Evolutionary conservation across 92 coral and sea anemone species (phyloP).

Genomic region (Metridium senile): DNA sequence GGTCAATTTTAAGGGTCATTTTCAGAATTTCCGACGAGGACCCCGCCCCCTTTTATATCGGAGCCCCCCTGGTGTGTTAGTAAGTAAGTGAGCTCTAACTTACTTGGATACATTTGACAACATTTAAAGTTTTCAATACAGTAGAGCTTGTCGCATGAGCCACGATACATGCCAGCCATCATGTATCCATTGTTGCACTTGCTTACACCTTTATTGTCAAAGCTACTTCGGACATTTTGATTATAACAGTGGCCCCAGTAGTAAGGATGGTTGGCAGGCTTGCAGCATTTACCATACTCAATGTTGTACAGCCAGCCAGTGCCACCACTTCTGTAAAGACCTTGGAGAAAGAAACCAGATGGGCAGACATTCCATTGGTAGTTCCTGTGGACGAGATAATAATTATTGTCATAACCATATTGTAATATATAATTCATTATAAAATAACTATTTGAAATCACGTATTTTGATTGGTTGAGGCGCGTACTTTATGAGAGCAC

Average conservation of each 20-base stretch:
- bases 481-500: no score
- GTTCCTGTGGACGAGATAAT: no score
- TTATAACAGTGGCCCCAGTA: constrained; percentile 50
- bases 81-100: no score
- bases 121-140: constrained; percentile 63
- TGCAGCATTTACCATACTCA: constrained; percentile 68
- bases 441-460: no score
- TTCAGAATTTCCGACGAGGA: no score
- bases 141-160: constrained; percentile 50
- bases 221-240: constrained; percentile 33
- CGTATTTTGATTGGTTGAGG: no score
- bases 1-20: no score
- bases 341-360: constrained; percentile 53
- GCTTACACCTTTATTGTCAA: constrained; percentile 72
- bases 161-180: constrained; percentile 64
- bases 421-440: no score
- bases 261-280: constrained; percentile 60
- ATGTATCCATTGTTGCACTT: constrained; percentile 60
- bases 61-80: no score
- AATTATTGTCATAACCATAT: no score
- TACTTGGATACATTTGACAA: constrained; percentile 65
- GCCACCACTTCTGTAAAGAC: constrained; percentile 27
- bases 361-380: constrained; percentile 61
- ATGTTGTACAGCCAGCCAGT: constrained; percentile 43
- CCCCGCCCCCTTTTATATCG: no score